Percentiles rank a stretch among this genome's conserved stretches.
Conservation (phyloP, 2,113 vertebrate genomes). For the Cephalopholis sonnerati region DNA sequence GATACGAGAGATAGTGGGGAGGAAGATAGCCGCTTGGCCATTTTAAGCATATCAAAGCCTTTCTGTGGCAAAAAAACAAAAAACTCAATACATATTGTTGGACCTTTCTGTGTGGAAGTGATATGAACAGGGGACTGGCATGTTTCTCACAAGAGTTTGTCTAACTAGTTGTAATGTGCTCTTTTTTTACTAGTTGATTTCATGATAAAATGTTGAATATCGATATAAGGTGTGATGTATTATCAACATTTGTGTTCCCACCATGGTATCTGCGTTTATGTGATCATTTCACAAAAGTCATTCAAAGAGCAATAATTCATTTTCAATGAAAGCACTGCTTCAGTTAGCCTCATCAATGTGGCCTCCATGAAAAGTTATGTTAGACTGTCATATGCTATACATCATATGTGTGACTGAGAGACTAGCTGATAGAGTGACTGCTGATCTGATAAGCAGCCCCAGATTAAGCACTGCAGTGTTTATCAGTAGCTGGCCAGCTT, state of each 20-base stretch:
- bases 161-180: background rate
- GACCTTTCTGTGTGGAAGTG: background rate
- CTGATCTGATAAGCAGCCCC: slow-evolving; percentile 78
- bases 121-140: slow-evolving; percentile 11
- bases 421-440: slow-evolving; percentile 62
- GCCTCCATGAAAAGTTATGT: background rate
- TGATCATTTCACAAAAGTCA: background rate
- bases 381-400: slow-evolving; percentile 17
- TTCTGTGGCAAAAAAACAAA: slow-evolving; percentile 53
- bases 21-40: slow-evolving; percentile 51
- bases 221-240: background rate
- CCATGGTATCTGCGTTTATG: background rate
- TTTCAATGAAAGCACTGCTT: background rate
- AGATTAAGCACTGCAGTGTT: slow-evolving; percentile 65
- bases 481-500: slow-evolving; percentile 77
- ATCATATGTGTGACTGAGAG: slow-evolving; percentile 48
- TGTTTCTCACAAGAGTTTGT: slow-evolving; percentile 41
- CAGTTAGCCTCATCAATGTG: background rate
- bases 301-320: background rate
- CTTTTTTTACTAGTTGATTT: background rate
- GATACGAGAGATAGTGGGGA: slow-evolving; percentile 43
- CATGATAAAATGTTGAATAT: background rate
- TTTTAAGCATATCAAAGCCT: slow-evolving; percentile 65
- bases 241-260: background rate
- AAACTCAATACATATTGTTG: slow-evolving; percentile 53